A percentile compares a stretch with the other conserved stretches of the same genome.
Evolutionary conservation across 2,113 vertebrate species (phyloP).

Genomic region (Urocolius indicus): DNA sequence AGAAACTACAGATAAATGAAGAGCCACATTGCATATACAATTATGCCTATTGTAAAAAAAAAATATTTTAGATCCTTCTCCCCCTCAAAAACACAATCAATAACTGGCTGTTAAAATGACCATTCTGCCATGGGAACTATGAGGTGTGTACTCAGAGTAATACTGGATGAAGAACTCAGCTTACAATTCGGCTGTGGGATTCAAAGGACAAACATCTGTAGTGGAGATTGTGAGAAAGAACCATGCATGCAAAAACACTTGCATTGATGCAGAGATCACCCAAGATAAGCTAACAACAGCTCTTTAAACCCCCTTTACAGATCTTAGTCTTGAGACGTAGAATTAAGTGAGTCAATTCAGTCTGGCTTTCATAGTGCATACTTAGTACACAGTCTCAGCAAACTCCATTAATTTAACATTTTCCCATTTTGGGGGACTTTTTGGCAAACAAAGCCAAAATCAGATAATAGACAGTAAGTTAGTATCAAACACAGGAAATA

Average conservation of each 20-base stretch:
- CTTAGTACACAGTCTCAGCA: neutral
- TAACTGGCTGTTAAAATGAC: neutral
- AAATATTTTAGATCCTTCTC: neutral
- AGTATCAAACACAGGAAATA: neutral
- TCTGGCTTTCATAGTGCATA: neutral
- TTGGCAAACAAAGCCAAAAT: neutral
- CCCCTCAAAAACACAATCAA: neutral
- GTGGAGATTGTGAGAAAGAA: neutral
- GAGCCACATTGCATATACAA: neutral
- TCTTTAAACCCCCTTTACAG: neutral
- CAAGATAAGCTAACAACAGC: rapidly evolving
- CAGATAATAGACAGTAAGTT: neutral
- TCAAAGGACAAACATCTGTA: neutral
- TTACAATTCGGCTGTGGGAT: neutral
- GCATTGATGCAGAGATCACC: neutral
- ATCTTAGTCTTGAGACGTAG: neutral
- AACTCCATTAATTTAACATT: neutral
- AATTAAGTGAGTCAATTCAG: neutral
- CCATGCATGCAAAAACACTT: neutral
- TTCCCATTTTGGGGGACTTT: neutral
- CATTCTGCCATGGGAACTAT: neutral
- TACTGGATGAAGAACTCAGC: neutral
- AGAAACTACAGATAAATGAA: neutral
- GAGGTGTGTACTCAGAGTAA: neutral
- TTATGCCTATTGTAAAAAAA: neutral